phyloP scores from a whole-genome alignment of 2,797 vertebrate species.

The Craterocephalus amniculus region DNA sequence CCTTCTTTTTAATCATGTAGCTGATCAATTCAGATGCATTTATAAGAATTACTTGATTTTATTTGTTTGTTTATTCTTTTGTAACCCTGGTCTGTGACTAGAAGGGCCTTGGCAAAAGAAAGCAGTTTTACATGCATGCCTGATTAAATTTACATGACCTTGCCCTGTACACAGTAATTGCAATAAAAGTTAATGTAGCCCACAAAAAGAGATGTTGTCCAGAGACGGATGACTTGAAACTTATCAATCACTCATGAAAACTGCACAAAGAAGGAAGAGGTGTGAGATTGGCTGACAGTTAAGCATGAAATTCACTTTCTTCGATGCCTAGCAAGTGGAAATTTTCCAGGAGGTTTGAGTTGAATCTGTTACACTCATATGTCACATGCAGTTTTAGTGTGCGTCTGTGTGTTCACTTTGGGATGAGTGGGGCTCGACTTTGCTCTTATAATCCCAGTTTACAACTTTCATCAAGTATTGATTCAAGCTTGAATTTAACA shows the following conservation, averaged over 20 bases:
- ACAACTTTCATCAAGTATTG: constrained; percentile 18
- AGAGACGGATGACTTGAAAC: constrained; percentile 63
- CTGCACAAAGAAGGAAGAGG: constrained; percentile 60
- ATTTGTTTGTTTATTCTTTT: background rate
- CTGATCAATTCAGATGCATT: too few relatives aligned
- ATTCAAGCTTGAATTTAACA: constrained; percentile 7
- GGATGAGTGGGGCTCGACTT: constrained; percentile 15
- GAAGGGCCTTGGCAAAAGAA: background rate
- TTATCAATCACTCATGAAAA: constrained; percentile 75
- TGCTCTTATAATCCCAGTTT: constrained; percentile 30
- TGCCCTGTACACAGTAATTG: constrained; percentile 48
- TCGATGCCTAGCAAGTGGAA: constrained; percentile 58
- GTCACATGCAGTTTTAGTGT: constrained; percentile 30
- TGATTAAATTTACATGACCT: constrained; percentile 61
- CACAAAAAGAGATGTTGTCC: constrained; percentile 32
- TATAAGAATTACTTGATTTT: background rate
- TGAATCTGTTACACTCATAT: constrained; percentile 48
- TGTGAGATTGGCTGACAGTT: constrained; percentile 76
- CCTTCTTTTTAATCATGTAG: too few relatives aligned
- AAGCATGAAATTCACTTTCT: constrained; percentile 79
- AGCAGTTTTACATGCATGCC: constrained; percentile 36
- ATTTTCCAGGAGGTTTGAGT: constrained; percentile 68
- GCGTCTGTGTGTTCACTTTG: constrained; percentile 5
- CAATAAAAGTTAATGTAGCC: constrained; percentile 61
- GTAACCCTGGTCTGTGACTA: background rate